Percentiles rank a stretch among this genome's conserved stretches.
These are phyloP conservation scores for Chroicocephalus ridibundus DNA, from an alignment of 2,113 vertebrate species.

Conservation along the genomic window DNA sequence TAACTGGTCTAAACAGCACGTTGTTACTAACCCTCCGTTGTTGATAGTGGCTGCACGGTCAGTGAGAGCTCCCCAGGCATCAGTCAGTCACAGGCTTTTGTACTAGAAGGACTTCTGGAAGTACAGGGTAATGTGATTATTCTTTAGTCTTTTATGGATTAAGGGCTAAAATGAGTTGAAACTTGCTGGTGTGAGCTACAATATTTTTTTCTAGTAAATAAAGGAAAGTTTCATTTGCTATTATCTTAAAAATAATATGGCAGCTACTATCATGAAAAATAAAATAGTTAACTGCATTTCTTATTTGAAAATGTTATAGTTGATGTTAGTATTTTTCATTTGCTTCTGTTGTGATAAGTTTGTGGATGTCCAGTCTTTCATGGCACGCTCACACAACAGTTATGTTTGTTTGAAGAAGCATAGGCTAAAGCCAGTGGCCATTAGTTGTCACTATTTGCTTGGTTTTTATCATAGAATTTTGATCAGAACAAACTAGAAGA, in stretches of 20 bases:
- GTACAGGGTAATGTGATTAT: not conserved
- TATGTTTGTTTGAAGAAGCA: not conserved
- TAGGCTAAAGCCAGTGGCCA: not conserved
- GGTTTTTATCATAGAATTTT: constrained; percentile 82
- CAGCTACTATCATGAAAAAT: not conserved
- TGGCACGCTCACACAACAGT: not conserved
- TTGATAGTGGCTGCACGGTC: not conserved
- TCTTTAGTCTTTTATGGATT: not conserved
- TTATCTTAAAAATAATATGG: not conserved
- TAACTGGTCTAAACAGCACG: not conserved
- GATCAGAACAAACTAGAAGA: constrained; percentile 98
- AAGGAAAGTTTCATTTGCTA: not conserved
- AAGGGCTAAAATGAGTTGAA: not conserved
- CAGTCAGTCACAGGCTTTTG: not conserved
- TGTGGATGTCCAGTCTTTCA: not conserved
- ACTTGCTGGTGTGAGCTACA: not conserved
- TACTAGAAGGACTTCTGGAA: not conserved
- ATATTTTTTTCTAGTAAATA: not conserved
- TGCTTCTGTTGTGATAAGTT: not conserved
- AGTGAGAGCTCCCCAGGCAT: not conserved
- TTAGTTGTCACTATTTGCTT: not conserved
- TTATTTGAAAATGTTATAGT: not conserved
- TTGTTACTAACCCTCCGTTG: not conserved
- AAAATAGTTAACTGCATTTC: not conserved
- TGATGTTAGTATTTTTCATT: not conserved